phyloP scores from a whole-genome alignment of 2,888 invertebrate genomes.

The Dromius quadrimaculatus region DNA sequence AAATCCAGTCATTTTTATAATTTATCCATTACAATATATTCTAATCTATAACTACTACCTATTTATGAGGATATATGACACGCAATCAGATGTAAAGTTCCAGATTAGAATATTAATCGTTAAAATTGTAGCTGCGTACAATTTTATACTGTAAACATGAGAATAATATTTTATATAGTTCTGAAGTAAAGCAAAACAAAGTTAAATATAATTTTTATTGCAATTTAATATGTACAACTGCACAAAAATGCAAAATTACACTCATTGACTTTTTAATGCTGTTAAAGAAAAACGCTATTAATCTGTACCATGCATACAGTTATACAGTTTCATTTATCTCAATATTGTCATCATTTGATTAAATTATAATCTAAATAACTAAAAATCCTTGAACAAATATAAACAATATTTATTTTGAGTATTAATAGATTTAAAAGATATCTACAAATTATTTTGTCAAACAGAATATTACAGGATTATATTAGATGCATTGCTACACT shows the following conservation, averaged over 20 bases:
- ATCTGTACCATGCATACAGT: neutral
- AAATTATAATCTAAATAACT: slow-evolving; percentile 17
- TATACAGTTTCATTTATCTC: no score
- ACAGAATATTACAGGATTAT: slow-evolving; percentile 31
- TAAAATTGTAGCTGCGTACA: no score
- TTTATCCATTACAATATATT: no score
- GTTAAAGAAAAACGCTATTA: slow-evolving; percentile 16
- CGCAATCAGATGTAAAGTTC: no score
- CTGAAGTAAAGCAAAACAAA: neutral
- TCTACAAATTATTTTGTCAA: slow-evolving; percentile 24
- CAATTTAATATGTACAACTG: slow-evolving; percentile 23
- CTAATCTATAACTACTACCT: no score
- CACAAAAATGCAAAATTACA: slow-evolving; percentile 19
- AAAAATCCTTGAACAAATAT: slow-evolving; percentile 17
- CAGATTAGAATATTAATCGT: no score
- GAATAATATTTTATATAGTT: no score
- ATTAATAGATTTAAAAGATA: slow-evolving; percentile 28
- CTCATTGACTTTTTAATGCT: slow-evolving; percentile 2
- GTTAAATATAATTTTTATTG: slow-evolving; percentile 25
- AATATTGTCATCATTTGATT: slow-evolving; percentile 30
- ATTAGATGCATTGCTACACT: slow-evolving; percentile 7
- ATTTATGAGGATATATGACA: no score
- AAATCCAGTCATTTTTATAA: no score
- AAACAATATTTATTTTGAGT: slow-evolving; percentile 40
- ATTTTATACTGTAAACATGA: no score